Base-by-base conservation (phyloP, 2,888 invertebrate genomes). In the Lithophane leautieri region DNA sequence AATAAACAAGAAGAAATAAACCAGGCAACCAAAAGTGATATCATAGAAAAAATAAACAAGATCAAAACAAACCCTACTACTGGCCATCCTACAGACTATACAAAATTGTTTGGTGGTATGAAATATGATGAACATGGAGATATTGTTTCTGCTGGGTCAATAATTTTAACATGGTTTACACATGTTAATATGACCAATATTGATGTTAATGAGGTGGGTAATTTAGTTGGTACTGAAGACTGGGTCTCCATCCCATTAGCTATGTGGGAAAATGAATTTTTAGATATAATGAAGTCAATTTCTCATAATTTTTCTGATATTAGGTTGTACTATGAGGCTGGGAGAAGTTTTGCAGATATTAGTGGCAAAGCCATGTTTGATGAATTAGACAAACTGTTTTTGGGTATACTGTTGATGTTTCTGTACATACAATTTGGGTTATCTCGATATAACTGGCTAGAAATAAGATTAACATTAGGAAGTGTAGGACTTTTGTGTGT, bases 301-400 rank as follows among this genome's bases (percentile, higher is more conserved):
- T 91, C 93, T 74, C 86, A 88, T 78, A 93, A 91, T 87, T 87
- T 86, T 84, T 93, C 88, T 65, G 93, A 95, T 50, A 88, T 97
- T 11, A 92, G 94, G 61, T 84, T 97, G 52, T 97, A 95, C 90
- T 97, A 97, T 92, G 96, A 97, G 85, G 95, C 97, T 61, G 97
- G 97, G 3, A 95, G 97, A 93, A 98, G 98, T 93, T 98, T 98
- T 94, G 98, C 97, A n/a, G 98, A 98, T 90, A 97, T 98, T 52
- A 98, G 97, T 91, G 97, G 97, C 3, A 95, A 97, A 66, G 96
- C 97, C 12, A 97, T 98, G 97, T 98, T 98, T 91, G 97, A 97
- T 92, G 98, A 98, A 90, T 94, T 98, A 76, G 97, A 97, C 85
- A 97, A 97, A 93, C 92, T 98, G 34, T 94, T 97, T 52, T 90